Evolutionary conservation across 2,113 vertebrate genomes (phyloP), one percentile per base, ranked within the genome.

Genomic region (Pteropus alecto): DNA sequence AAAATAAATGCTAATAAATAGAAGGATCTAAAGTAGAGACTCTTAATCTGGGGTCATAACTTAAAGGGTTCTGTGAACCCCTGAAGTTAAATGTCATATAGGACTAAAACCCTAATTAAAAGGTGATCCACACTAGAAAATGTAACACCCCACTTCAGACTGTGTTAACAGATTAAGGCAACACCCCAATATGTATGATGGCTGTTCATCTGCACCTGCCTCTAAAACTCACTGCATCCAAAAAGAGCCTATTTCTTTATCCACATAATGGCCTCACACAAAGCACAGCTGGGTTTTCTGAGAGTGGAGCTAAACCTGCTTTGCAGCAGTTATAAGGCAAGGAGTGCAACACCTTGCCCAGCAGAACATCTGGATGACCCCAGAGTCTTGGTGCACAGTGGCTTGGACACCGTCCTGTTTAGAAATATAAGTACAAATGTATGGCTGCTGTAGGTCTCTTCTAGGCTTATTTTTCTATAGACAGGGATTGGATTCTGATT

Each of bases 401-500:
- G 15, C 60, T 51, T 60, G 41, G 56, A 82, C 33, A 70, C 56
- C 0, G 0, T 35, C 13, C 54, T 87, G 30, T 67, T 90, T 67
- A 83, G 81, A 92, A 97, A 95, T 1, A 46, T 46, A 92, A 92
- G 41, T 46, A 28, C 9, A 21, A 87, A 91, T 41, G 58, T 46
- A 71, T 68, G 38, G 56, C 94, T 95, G 71, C 71, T 93, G 48
- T 35, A 90, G 41, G 70, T 76, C 79, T 87, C 87, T 77, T 93
- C 13, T 73, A 71, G 87, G 65, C 84, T 90, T 78, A 88, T 90
- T 96, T 97, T 94, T 79, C 81, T 97, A 71, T 65, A 87, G 38
- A 92, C 76, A 85, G n/a, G 51, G 71, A 95, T 65, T 90, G 43
- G 93, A 95, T 92, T 96, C 92, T 97, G 96, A 96, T 97, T 87